Base-by-base conservation (phyloP, 2,113 vertebrate species). In the Lycaon pictus region DNA sequence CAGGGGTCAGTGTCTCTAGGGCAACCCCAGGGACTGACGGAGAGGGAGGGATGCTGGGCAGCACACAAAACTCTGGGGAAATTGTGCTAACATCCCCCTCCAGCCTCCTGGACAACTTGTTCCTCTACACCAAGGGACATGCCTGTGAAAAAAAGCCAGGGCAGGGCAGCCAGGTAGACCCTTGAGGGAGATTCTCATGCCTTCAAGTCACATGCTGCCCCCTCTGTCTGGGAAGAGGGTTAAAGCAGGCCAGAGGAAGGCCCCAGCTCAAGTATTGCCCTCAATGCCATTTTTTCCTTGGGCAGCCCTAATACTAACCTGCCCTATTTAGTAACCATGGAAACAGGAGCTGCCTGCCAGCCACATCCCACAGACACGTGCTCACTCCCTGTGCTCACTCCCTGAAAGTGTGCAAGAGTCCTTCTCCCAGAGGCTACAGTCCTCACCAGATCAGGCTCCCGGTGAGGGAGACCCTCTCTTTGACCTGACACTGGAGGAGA, bases 281-380 rank as follows among this genome's bases (percentile, higher is more conserved):
- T 91, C 76, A 17, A 35, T 16, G 69, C 17, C 53, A 22, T 43
- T 62, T 80, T 79, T 27, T 16, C 81, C 94, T 88, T 62, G 55
- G 87, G 48, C 86, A 90, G 86, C 89, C 56, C 79, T 81, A 79
- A 93, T 27, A 77, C 37, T 67, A 96, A 97, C 92, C 93, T 90
- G 81, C 19, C 62, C 88, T 88, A 43, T 48, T 65, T 20, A 62
- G 98, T 97, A 96, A 97, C 97, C 96, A 97, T 97, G 95, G 98
- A 93, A 97, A 98, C 97, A 48, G 94, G 80, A 97, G 90, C 58
- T 48, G 95, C 92, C 69, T 90, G 93, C 65, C 93, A 95, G 96
- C 93, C 90, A 63, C 58, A 37, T 32, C 93, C 88, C 96, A 51
- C 65, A 96, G 93, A 83, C n/a, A 12, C 53, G 16, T 9, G 69